These are phyloP conservation scores for Podarcis cretensis DNA, from an alignment of 2,113 vertebrate species.

Conservation along the genomic window DNA sequence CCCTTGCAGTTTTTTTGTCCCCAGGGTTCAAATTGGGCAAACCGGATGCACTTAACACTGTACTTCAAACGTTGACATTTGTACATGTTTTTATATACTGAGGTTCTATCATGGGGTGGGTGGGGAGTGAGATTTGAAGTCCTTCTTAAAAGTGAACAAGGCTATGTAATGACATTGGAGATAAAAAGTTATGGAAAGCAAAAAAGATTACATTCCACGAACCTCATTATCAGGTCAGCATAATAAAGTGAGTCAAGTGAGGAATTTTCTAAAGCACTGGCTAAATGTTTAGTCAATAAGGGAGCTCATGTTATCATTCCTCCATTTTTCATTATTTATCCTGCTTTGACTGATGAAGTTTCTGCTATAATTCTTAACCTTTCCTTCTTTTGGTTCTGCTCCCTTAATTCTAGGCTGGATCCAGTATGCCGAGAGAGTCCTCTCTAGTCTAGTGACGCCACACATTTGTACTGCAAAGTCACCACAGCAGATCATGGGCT, in stretches of 20 bases:
- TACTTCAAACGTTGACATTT: background rate
- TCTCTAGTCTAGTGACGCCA: slow-evolving; percentile 89
- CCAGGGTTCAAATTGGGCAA: background rate
- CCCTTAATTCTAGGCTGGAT: slow-evolving; percentile 86
- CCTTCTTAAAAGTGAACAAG: background rate
- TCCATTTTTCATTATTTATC: background rate
- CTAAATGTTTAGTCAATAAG: background rate
- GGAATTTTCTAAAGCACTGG: background rate
- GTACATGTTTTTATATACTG: background rate
- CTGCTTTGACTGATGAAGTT: background rate
- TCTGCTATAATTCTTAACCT: background rate
- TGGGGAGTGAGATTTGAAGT: background rate
- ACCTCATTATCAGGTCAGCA: background rate
- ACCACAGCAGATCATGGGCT: slow-evolving; percentile 97
- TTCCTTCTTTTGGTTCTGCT: accelerated
- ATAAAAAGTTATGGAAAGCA: background rate
- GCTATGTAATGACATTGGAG: background rate
- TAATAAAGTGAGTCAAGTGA: background rate
- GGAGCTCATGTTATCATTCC: background rate
- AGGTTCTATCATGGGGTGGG: background rate
- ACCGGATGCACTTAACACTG: background rate
- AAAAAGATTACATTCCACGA: background rate
- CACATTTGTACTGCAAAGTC: slow-evolving; percentile 95
- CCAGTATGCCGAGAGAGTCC: slow-evolving; percentile 90
- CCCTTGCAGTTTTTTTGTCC: background rate